Evolutionary conservation across 2,888 invertebrate species (phyloP).

Genomic region (Malthinus seriepunctatus): DNA sequence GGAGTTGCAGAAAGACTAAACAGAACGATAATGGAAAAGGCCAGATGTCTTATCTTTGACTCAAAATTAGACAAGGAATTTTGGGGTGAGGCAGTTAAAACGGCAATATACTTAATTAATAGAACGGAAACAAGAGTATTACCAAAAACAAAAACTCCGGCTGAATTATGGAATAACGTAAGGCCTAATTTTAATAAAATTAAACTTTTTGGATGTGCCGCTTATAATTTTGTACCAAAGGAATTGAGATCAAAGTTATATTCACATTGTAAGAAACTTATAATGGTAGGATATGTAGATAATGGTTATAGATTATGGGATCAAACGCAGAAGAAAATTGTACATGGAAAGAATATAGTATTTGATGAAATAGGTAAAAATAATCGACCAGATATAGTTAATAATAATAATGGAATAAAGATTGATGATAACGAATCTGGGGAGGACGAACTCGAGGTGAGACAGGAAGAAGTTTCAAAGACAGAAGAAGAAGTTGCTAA

Average conservation of each 20-base stretch:
- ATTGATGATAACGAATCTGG: too few relatives aligned
- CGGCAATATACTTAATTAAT: not conserved
- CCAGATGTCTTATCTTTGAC: not conserved
- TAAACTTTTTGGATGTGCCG: not conserved
- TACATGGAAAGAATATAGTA: too few relatives aligned
- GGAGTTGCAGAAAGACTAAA: conserved; percentile 22
- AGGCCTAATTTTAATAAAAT: not conserved
- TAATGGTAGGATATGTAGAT: not conserved
- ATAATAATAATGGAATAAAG: too few relatives aligned
- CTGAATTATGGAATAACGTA: not conserved
- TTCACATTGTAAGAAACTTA: not conserved
- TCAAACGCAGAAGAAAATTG: too few relatives aligned
- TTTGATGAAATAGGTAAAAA: too few relatives aligned
- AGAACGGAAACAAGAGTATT: not conserved
- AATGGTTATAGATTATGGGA: not conserved
- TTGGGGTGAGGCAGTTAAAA: conserved; percentile 2
- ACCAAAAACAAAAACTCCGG: not conserved
- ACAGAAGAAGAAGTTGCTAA: not conserved
- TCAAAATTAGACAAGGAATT: not conserved
- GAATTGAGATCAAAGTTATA: not conserved
- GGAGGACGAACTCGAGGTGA: not conserved
- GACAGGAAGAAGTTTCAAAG: not conserved
- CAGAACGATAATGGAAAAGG: conserved; percentile 6
- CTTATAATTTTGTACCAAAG: not conserved
- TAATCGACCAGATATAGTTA: too few relatives aligned